Evolutionary conservation across 2,797 vertebrate genomes (phyloP), one percentile per base, ranked within the genome.

Genomic region (Holocentrus rufus): DNA sequence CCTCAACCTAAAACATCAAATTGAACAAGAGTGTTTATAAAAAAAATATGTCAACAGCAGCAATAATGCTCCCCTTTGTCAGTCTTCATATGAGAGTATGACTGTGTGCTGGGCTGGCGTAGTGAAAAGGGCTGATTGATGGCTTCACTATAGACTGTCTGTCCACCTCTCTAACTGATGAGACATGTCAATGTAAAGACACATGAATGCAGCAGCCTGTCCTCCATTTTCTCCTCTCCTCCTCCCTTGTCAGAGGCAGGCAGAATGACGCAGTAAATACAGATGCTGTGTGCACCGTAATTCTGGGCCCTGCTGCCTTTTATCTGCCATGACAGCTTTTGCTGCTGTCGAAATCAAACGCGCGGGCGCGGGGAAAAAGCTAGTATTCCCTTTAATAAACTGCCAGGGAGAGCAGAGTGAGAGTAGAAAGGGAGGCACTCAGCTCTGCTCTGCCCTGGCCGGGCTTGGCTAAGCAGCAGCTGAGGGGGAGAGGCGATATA

Each of bases 361-460:
- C 83, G 83, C 54, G 72, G 89, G 88, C 61, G 88, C 84, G 81
- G 62, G 76, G 60, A 91, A 93, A 91, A 94, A 90, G 90, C 90
- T 92, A 94, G 90, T 90, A 82, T 92, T 95, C 84, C 89, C 94
- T 95, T 95, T 95, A 96, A 96, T 95, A 95, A 95, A 95, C 91
- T 93, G 93, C 91, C 93, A 94, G 85, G 34, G 81, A 81, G 83
- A 85, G 81, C 83, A 75, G 77, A 84, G 85, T 63, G 81, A 76
- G 82, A 80, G 81, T 4, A 78, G 82, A 82, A 85, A 85, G 84
- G 76, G 79, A 87, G 82, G 80, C 78, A 79, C 81, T 90, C 80
- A 66, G 83, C 80, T 87, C 72, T 72, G 85, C 74, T 80, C 77
- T 69, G 70, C 83, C 64, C 75, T 61, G 81, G 84, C 87, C 85